Conservation (phyloP, 2,888 invertebrate species). For the Aradus depressus region DNA sequence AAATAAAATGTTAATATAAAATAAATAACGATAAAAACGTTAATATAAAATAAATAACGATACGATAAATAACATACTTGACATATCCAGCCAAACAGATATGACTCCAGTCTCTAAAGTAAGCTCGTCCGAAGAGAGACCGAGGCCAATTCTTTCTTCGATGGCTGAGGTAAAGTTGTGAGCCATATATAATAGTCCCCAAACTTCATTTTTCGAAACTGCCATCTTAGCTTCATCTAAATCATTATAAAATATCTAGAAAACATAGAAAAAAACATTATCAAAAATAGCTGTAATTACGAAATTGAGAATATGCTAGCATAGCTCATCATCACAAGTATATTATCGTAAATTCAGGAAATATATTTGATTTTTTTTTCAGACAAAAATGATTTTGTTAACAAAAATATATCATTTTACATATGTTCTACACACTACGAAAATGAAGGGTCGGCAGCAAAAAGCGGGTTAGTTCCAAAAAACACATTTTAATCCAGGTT, state of each 20-base stretch:
- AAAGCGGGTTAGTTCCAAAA: slow-evolving; percentile 4
- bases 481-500: too few relatives aligned
- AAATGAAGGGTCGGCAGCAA: too few relatives aligned
- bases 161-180: slow-evolving; percentile 26
- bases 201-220: slow-evolving; percentile 25
- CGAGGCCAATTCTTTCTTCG: slow-evolving; percentile 22
- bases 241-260: slow-evolving; percentile 28
- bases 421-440: too few relatives aligned
- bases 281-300: too few relatives aligned
- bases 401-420: too few relatives aligned
- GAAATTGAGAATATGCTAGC: too few relatives aligned
- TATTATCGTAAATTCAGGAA: too few relatives aligned
- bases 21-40: too few relatives aligned
- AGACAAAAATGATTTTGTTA: too few relatives aligned
- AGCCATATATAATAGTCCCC: slow-evolving; percentile 27
- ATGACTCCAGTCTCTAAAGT: slow-evolving; percentile 35
- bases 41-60: background rate
- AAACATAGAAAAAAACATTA: background rate
- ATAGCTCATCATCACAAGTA: too few relatives aligned
- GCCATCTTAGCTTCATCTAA: slow-evolving; percentile 27
- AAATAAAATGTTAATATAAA: too few relatives aligned
- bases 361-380: too few relatives aligned
- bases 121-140: slow-evolving; percentile 22
- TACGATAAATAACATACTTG: slow-evolving; percentile 18
- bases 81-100: slow-evolving; percentile 30